phyloP scores from a whole-genome alignment of 2,888 invertebrate species.

The Chrysotoxum bicinctum region DNA sequence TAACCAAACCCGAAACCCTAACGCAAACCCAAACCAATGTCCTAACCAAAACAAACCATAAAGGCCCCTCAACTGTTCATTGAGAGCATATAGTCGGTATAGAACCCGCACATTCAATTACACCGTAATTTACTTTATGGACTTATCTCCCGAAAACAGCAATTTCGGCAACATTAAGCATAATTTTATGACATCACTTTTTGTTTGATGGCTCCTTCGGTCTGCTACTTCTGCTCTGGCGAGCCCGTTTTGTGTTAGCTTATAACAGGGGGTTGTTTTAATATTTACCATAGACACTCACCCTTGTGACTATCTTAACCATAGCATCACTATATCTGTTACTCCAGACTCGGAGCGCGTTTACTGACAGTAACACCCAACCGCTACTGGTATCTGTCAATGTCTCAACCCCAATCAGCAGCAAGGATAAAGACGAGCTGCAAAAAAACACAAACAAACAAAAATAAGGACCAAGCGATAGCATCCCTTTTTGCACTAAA shows the following conservation, averaged over 20 bases:
- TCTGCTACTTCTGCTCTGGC: slow-evolving; percentile 56
- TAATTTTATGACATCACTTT: slow-evolving; percentile 81
- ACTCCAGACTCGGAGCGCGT: slow-evolving; percentile 19
- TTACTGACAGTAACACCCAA: slow-evolving; percentile 58
- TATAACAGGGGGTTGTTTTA: slow-evolving; percentile 52
- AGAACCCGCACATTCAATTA: slow-evolving; percentile 79
- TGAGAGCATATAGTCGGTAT: slow-evolving; percentile 27
- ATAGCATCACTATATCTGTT: slow-evolving; percentile 52
- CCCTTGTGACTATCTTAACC: slow-evolving; percentile 60
- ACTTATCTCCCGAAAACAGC: slow-evolving; percentile 80
- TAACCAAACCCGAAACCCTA: neutral
- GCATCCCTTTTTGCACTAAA: slow-evolving; percentile 69
- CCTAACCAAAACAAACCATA: slow-evolving; percentile 70
- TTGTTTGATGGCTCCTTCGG: slow-evolving; percentile 74
- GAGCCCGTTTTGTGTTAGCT: slow-evolving; percentile 17
- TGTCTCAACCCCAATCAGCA: slow-evolving; percentile 71
- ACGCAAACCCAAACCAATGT: slow-evolving; percentile 18
- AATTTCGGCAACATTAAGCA: slow-evolving; percentile 81
- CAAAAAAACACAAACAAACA: neutral
- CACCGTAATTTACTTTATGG: slow-evolving; percentile 80
- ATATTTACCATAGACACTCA: slow-evolving; percentile 67
- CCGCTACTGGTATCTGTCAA: slow-evolving; percentile 67
- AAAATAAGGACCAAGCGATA: slow-evolving; percentile 26
- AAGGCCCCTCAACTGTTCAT: slow-evolving; percentile 27
- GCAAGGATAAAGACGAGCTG: slow-evolving; percentile 9